Conservation (phyloP, 1,140 invertebrate genomes). For the Hormaphis cornu region DNA sequence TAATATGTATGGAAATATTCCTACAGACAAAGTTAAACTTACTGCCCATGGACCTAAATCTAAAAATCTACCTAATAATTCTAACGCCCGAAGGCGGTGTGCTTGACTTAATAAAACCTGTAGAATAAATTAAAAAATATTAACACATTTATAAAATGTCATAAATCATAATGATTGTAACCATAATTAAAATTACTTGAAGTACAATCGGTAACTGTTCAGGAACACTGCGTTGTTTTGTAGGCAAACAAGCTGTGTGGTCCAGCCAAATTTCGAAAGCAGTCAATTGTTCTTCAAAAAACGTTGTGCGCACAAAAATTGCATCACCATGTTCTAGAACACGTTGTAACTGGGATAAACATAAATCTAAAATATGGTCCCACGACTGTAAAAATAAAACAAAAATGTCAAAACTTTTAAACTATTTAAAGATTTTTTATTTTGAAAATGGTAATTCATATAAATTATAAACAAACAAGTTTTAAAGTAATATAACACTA, state of each 20-base stretch:
- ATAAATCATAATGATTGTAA: neutral
- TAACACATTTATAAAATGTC: neutral
- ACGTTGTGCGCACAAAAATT: slow-evolving; percentile 67
- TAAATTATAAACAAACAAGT: too few relatives aligned
- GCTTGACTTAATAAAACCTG: slow-evolving; percentile 91
- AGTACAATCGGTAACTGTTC: slow-evolving; percentile 96
- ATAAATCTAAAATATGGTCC: slow-evolving; percentile 92
- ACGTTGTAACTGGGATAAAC: slow-evolving; percentile 75
- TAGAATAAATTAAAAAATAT: slow-evolving; percentile 27
- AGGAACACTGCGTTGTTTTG: slow-evolving; percentile 68
- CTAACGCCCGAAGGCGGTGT: slow-evolving; percentile 86
- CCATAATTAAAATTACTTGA: slow-evolving; percentile 49
- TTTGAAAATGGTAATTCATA: too few relatives aligned
- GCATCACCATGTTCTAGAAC: slow-evolving; percentile 56
- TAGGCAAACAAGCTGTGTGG: slow-evolving; percentile 49
- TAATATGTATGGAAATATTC: slow-evolving; percentile 97
- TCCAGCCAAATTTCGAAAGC: slow-evolving; percentile 97
- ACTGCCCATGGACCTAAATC: slow-evolving; percentile 96
- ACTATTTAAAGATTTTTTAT: too few relatives aligned
- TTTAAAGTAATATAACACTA: neutral
- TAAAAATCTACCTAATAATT: slow-evolving; percentile 88
- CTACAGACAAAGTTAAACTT: slow-evolving; percentile 88
- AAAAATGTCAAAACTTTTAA: neutral
- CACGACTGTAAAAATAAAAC: slow-evolving; percentile 54
- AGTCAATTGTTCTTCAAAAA: slow-evolving; percentile 96